Percentiles rank a stretch among this genome's conserved stretches.
Evolutionary conservation across 2,888 invertebrate genomes (phyloP).

Genomic region (Caenorhabditis virilis): DNA sequence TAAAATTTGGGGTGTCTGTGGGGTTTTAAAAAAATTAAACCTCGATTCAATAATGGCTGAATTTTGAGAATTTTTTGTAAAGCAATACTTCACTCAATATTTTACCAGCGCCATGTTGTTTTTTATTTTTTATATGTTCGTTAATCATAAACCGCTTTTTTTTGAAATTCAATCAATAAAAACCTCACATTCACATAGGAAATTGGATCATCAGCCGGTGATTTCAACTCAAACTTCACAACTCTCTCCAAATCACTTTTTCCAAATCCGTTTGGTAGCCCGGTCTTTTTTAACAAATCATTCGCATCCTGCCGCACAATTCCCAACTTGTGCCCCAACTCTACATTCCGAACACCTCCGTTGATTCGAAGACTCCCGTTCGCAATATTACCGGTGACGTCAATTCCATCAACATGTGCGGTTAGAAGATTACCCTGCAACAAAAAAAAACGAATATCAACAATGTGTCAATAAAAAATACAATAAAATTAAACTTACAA

Average conservation of each 20-base stretch:
- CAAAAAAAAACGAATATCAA: neutral
- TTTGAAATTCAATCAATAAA: neutral
- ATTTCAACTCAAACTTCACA: conserved; percentile 7
- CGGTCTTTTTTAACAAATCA: conserved; percentile 15
- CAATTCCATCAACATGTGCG: conserved; percentile 16
- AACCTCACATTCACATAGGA: conserved; percentile 5
- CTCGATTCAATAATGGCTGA: too few species aligned
- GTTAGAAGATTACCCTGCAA: conserved; percentile 35
- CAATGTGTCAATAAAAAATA: neutral
- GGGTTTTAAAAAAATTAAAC: too few species aligned
- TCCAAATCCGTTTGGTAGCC: conserved; percentile 2
- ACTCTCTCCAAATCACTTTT: conserved; percentile 10
- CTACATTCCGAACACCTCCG: conserved; percentile 12
- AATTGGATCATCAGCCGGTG: conserved; percentile 12
- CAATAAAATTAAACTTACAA: conserved; percentile 14
- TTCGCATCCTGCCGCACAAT: conserved; percentile 24
- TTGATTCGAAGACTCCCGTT: conserved; percentile 15
- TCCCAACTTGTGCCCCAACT: conserved; percentile 4
- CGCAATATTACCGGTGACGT: conserved; percentile 15
- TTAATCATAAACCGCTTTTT: neutral
- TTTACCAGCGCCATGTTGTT: too few species aligned
- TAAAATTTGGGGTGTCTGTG: too few species aligned
- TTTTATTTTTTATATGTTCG: too few species aligned
- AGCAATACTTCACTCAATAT: too few species aligned
- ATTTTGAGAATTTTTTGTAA: too few species aligned